A percentile compares a stretch with the other conserved stretches of the same genome.
phyloP scores from a whole-genome alignment of 2,888 invertebrate species.

The Eupithecia subumbrata region DNA sequence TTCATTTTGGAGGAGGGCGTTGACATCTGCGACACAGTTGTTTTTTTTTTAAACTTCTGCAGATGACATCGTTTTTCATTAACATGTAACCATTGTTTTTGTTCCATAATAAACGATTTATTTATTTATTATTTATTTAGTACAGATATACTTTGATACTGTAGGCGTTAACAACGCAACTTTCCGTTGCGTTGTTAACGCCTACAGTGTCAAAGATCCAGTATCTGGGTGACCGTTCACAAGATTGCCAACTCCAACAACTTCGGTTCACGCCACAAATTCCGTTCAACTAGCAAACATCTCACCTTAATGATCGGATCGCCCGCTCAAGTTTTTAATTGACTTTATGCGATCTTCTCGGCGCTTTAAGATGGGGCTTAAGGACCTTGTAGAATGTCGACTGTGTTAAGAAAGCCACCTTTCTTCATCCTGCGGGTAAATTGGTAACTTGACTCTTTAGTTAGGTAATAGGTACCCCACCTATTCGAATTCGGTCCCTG shows the following conservation, averaged over 20 bases:
- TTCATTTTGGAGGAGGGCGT: no score
- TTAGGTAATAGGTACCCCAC: no score
- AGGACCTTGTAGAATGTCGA: constrained; percentile 11
- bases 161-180: background rate
- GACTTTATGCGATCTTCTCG: constrained; percentile 53
- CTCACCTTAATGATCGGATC: constrained; percentile 60
- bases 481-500: no score
- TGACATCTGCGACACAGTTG: no score
- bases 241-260: background rate
- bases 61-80: no score
- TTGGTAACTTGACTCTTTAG: background rate
- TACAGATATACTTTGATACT: no score
- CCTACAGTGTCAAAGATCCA: background rate
- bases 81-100: no score
- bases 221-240: background rate
- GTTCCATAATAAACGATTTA: no score
- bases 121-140: no score
- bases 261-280: constrained; percentile 18
- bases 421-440: background rate
- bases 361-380: constrained; percentile 18
- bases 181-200: background rate
- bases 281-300: constrained; percentile 42
- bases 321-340: constrained; percentile 70
- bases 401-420: background rate
- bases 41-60: no score